Evolutionary conservation across 2,113 vertebrate species (phyloP), one percentile per base, ranked within the genome.

Genomic region (Buteo buteo): DNA sequence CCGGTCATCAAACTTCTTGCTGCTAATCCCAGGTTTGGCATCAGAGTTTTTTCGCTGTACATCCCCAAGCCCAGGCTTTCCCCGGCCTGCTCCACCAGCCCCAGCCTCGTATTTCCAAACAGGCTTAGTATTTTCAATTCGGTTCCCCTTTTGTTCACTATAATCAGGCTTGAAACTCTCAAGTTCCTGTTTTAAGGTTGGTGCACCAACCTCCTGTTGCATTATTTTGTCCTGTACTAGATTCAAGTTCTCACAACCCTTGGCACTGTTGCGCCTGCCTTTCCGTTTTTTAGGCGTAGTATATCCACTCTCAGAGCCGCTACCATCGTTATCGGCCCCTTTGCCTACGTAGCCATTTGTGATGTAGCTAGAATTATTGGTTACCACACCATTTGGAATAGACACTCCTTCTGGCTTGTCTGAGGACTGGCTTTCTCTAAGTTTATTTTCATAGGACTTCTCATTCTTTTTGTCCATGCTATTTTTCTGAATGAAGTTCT

Each of bases 391-490:
- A 55, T 99, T 99, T 77, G 99, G 99, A 97, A 99, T 96, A 71
- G 98, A 96, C 81, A 98, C 83, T 66, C 97, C 96, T 96, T 99
- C 99, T 9, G 98, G 98, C 96, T 99, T 99, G 76, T 99, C 99
- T 82, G 98, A 82, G 90, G 98, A 87, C 55, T 98, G 98, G 90
- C 96, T 97, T 91, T 99, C 99, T 82, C 98, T 98, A 91, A 98
- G 97, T 98, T 98, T 99, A 84, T 97, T 99, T 94, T 99, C 99
- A 5, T 98, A 98, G 91, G 98, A 96, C 91, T 99, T 99, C 80
- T 99, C 99, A 98, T 98, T 98, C 98, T 98, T 99, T 98, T 98
- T 99, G 99, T 99, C 99, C 99, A 99, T 99, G 97, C 96, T 99
- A 97, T 98, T 99, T 97, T 99, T 99, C 97, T 98, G 98, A 95